Percentiles rank a stretch among this genome's conserved stretches.
Evolutionary conservation across 2,113 vertebrate species (phyloP).

Genomic region (Myiagra hebetior): DNA sequence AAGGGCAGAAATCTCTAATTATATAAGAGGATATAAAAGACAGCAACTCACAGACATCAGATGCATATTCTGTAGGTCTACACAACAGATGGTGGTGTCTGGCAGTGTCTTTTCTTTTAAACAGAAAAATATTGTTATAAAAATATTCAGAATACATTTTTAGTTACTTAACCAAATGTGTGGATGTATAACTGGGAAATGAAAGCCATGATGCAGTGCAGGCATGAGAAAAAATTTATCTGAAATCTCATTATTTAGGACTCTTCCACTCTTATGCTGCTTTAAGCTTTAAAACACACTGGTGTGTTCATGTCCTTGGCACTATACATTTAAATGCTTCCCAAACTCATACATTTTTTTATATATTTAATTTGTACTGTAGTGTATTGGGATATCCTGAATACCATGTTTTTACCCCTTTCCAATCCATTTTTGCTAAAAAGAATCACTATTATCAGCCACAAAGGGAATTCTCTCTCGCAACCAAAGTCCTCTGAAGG

Average conservation of each 20-base stretch:
- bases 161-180: slow-evolving; percentile 76
- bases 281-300: not conserved
- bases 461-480: slow-evolving; percentile 66
- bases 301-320: not conserved
- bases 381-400: slow-evolving; percentile 25
- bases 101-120: slow-evolving; percentile 75
- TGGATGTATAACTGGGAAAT: slow-evolving; percentile 68
- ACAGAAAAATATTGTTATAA: slow-evolving; percentile 80
- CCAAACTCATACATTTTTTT: slow-evolving; percentile 46
- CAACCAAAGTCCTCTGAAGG: slow-evolving; percentile 69
- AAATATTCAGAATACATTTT: slow-evolving; percentile 80
- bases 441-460: slow-evolving; percentile 61
- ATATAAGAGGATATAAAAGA: slow-evolving; percentile 73
- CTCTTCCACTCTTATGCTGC: not conserved
- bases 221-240: slow-evolving; percentile 31
- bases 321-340: slow-evolving; percentile 33
- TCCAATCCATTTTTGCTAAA: slow-evolving; percentile 49
- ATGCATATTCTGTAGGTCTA: slow-evolving; percentile 76
- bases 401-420: slow-evolving; percentile 47
- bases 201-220: slow-evolving; percentile 40
- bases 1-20: slow-evolving; percentile 72
- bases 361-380: slow-evolving; percentile 55
- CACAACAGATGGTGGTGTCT: slow-evolving; percentile 80
- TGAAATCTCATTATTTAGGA: slow-evolving; percentile 54
- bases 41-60: slow-evolving; percentile 75